Evolutionary conservation across 2,888 invertebrate genomes (phyloP).

Genomic region (Helobdella robusta): DNA sequence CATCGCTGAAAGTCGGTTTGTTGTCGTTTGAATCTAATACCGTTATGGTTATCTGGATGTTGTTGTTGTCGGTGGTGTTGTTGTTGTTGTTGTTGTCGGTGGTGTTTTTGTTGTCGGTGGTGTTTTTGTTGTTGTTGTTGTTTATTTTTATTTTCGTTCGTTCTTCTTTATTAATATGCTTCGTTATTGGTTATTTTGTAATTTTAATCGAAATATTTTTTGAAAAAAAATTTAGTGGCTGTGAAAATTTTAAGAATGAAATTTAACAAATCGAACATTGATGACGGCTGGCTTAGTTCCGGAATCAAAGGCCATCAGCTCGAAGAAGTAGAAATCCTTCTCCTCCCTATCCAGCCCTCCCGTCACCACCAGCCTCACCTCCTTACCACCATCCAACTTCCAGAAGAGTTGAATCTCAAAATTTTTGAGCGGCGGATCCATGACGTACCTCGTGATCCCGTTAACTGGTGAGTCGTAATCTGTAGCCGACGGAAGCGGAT

Average conservation of each 20-base stretch:
- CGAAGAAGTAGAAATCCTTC: conserved; percentile 25
- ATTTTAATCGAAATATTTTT: not conserved
- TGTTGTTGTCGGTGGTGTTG: no score
- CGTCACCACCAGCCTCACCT: conserved; percentile 28
- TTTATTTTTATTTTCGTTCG: no score
- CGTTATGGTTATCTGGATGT: conserved; percentile 21
- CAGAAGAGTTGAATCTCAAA: conserved; percentile 12
- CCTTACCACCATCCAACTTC: conserved; percentile 26
- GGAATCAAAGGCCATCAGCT: conserved; percentile 29
- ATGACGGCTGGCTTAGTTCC: conserved; percentile 19
- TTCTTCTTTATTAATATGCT: no score
- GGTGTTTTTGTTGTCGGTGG: no score
- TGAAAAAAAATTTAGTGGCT: not conserved
- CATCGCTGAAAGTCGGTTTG: conserved; percentile 23
- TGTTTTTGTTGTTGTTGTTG: no score
- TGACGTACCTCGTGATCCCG: conserved; percentile 24
- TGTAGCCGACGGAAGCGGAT: conserved; percentile 22
- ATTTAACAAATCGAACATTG: not conserved
- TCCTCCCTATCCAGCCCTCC: conserved; percentile 31
- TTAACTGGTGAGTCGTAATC: conserved; percentile 26
- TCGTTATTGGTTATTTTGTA: not conserved
- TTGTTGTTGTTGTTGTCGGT: no score
- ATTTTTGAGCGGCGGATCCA: not conserved
- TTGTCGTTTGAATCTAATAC: conserved; percentile 32
- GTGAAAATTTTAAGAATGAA: not conserved